Conservation (phyloP, 35 echinoderm and acorn worm species). For the Eucidaris tribuloides region DNA sequence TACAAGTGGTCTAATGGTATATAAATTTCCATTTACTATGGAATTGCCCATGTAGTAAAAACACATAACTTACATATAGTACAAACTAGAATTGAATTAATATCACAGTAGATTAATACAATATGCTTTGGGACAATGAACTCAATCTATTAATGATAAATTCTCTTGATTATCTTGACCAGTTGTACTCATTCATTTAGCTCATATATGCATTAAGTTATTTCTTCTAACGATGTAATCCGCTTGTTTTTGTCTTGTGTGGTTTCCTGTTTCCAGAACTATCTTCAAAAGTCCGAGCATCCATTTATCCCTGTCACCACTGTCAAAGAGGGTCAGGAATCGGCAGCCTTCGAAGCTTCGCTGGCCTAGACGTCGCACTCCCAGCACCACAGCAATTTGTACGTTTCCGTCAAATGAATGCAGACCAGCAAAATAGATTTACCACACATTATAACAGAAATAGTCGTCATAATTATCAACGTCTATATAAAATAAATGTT, state of each 20-base stretch:
- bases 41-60: too few relatives aligned
- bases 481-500: background rate
- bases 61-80: too few relatives aligned
- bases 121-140: background rate
- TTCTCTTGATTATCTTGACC: background rate
- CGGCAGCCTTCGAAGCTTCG: slow-evolving; percentile 51
- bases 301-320: slow-evolving; percentile 87
- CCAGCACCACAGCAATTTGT: background rate
- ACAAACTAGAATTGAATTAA: background rate
- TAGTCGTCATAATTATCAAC: background rate
- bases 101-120: background rate
- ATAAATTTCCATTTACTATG: too few relatives aligned
- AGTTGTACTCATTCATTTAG: background rate
- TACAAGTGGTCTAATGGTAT: too few relatives aligned
- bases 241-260: too few relatives aligned
- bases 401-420: background rate
- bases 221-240: too few relatives aligned
- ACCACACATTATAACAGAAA: background rate
- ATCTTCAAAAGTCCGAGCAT: slow-evolving; percentile 62
- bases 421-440: background rate
- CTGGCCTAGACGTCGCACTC: slow-evolving; percentile 24
- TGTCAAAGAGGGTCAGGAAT: slow-evolving; percentile 55
- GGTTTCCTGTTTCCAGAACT: slow-evolving; percentile 56
- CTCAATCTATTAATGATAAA: background rate
- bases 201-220: background rate